Percentiles rank a stretch among this genome's conserved stretches.
These are phyloP conservation scores for Erebia epiphron DNA, from an alignment of 2,888 invertebrate genomes.

Conservation along the genomic window DNA sequence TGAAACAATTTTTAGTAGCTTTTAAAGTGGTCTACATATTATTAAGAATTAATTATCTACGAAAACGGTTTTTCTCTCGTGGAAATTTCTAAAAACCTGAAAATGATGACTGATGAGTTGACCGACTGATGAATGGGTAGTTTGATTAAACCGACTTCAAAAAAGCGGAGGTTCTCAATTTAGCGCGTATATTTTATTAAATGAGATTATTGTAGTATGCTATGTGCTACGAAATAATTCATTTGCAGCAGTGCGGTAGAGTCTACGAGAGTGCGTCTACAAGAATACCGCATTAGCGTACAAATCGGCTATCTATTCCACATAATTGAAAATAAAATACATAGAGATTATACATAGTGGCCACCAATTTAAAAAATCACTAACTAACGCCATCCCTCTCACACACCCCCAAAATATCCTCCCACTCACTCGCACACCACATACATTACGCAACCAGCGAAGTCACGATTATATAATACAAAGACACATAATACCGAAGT, in stretches of 20 bases:
- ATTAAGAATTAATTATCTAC: no score
- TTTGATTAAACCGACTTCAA: no score
- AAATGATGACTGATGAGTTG: no score
- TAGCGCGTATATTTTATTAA: no score
- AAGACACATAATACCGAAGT: slow-evolving; percentile 33
- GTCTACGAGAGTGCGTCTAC: background rate
- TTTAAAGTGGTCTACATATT: no score
- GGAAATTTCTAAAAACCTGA: no score
- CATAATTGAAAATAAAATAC: slow-evolving; percentile 17
- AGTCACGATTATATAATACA: slow-evolving; percentile 43
- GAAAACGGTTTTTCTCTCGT: no score
- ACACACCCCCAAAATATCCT: slow-evolving; percentile 41
- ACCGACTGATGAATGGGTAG: no score
- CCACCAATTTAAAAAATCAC: slow-evolving; percentile 43
- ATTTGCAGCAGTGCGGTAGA: slow-evolving; percentile 8
- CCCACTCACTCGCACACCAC: slow-evolving; percentile 47
- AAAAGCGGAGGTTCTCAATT: no score
- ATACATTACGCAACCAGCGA: slow-evolving; percentile 43
- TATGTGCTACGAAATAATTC: background rate
- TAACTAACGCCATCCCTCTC: slow-evolving; percentile 46
- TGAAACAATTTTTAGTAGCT: no score
- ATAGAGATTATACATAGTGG: background rate
- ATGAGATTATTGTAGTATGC: no score
- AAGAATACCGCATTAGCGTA: slow-evolving; percentile 21
- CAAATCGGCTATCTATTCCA: background rate